Percentiles rank a stretch among this genome's conserved stretches.
These are phyloP conservation scores for Synergus gifuensis DNA, from an alignment of 2,888 invertebrate species.

Conservation along the genomic window DNA sequence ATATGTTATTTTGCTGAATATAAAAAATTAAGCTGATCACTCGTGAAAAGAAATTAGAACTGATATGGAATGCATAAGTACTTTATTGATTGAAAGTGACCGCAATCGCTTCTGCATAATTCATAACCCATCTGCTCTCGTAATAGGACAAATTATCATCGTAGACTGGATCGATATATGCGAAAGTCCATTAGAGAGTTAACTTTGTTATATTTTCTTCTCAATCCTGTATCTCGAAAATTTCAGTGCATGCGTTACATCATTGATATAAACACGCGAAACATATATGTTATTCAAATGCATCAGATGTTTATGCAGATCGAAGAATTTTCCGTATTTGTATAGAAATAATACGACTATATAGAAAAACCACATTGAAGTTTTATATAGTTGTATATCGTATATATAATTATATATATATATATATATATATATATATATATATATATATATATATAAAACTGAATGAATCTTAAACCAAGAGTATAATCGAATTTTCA, in stretches of 20 bases:
- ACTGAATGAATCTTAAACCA: no score
- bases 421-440: no score
- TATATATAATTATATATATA: no score
- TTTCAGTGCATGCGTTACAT: background rate
- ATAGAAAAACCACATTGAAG: no score
- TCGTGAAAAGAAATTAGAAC: background rate
- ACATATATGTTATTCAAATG: background rate
- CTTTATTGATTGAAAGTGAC: background rate
- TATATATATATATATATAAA: no score
- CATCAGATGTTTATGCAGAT: background rate
- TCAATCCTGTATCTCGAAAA: background rate
- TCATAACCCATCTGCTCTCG: background rate
- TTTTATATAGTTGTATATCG: no score
- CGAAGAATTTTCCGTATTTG: no score
- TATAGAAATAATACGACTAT: no score
- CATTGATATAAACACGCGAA: background rate
- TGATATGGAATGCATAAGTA: background rate
- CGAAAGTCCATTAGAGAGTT: background rate
- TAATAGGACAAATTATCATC: background rate
- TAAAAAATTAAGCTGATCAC: background rate
- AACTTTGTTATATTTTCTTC: background rate
- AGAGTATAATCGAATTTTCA: background rate
- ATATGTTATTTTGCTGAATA: background rate
- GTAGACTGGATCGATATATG: background rate
- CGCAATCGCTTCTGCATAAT: constrained; percentile 1